Base-by-base conservation (phyloP, 2,888 invertebrate genomes). In the Syrista parreyssii region DNA sequence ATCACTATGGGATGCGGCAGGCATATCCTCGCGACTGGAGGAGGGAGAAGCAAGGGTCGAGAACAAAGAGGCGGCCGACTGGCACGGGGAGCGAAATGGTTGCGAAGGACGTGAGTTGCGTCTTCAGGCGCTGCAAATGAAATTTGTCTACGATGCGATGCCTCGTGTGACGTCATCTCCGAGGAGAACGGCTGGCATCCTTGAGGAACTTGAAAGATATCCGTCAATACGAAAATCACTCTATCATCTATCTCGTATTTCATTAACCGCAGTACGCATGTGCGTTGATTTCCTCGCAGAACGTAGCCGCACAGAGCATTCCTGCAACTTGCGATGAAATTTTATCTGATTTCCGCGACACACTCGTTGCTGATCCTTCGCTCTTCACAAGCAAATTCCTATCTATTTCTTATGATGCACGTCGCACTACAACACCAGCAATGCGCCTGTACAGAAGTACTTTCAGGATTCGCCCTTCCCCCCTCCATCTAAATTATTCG, bases 121-220 rank as follows among this genome's bases (percentile, higher is more conserved):
- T 79, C 81, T 76, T 78, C 75, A 75, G 79, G 81, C 81, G 81
- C 12, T 71, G 71, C 80, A 82, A 84, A 83, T 84, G 82, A 84
- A 86, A 86, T 86, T 86, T 83, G 84, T 83, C 81, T 80, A 79
- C 78, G 75, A 83, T 82, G 83, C 80, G 81, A 81, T 78, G 81
- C 77, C 79, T 81, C 81, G 80, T 76, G 80, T 84, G 83, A 83
- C 80, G 12, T 30, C 30, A 12, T 69, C 32, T 30, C 69, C 30
- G n/a, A 6, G 30, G 40, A 40, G 1, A 12, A 15, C 12, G 4
- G 15, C 36, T 4, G 4, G 15, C 23, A 55, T 9, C 40, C 40
- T 55, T 55, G 23, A 23, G 40, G 23, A 55, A 55, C 2, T 23
- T 6, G 23, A 15, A 55, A 40, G 40, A 55, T 55, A 75, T 81